Base-by-base conservation (phyloP, 2,113 vertebrate species). In the Vulpes vulpes region DNA sequence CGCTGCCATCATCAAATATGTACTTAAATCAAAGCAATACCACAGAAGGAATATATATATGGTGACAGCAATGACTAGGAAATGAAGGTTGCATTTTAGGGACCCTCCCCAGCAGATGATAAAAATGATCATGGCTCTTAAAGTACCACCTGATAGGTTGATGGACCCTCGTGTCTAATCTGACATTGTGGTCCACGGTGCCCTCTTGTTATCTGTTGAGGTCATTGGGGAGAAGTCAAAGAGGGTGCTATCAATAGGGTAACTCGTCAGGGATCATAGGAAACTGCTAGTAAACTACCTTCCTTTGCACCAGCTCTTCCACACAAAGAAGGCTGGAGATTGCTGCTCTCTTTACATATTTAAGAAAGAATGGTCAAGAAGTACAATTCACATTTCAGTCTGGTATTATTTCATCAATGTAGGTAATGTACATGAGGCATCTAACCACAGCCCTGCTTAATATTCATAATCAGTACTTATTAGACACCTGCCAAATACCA, bases 11-110 rank as follows among this genome's bases (percentile, higher is more conserved):
- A 59, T 81, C 10, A n/a, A 10, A 25, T 73, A 19, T 14, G 17
- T 92, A 74, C 49, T 5, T 55, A 89, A 86, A 78, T 85, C 73
- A 76, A 85, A 96, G 73, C 82, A 78, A 83, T 23, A 23, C 19
- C 22, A 17, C 38, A 86, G 38, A 93, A 71, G 38, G 38, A 74
- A 83, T 27, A 69, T n/a, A 67, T 43, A 43, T 67, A 35, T 64
- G 8, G 19, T 53, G 19, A 32, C 17, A 15, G 74, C 8, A 71
- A 19, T 14, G 27, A 73, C 59, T 30, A 92, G 78, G 53, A 93
- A 53, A 38, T 91, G n/a, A 89, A 60, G 51, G 32, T 17, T 71
- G 25, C 73, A 30, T 60, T 64, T 92, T n/a, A 90, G 62, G 53
- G 69, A 62, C 25, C 8, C 55, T 81, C 15, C 11, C 51, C 43